These are phyloP conservation scores for Lasioglossum oenotherae DNA, from an alignment of 2,888 invertebrate species.

Conservation along the genomic window DNA sequence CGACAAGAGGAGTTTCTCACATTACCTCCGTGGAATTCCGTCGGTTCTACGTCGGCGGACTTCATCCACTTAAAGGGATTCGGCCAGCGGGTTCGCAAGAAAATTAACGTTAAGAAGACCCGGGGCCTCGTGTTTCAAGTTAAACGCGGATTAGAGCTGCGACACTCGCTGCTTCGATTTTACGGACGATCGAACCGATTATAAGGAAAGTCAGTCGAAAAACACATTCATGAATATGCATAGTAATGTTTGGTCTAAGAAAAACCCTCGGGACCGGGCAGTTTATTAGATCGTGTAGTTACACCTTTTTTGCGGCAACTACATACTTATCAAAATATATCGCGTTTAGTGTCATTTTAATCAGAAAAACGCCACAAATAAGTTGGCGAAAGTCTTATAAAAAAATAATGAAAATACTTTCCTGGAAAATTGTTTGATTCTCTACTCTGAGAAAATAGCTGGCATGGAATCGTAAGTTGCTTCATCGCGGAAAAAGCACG, in stretches of 20 bases:
- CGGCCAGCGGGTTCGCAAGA: slow-evolving; percentile 8
- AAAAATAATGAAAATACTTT: background rate
- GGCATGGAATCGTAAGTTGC: slow-evolving; percentile 34
- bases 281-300: too few species aligned
- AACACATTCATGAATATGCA: background rate
- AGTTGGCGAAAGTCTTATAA: too few species aligned
- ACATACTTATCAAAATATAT: too few species aligned
- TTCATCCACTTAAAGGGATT: slow-evolving; percentile 49
- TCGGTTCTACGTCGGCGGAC: slow-evolving; percentile 23
- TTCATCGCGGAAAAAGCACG: slow-evolving; percentile 58
- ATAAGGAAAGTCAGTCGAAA: background rate
- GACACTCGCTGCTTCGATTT: background rate
- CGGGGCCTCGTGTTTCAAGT: background rate
- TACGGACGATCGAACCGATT: slow-evolving; percentile 20
- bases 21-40: slow-evolving; percentile 56
- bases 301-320: too few species aligned
- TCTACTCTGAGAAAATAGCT: background rate
- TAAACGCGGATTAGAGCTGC: background rate
- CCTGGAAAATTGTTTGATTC: background rate
- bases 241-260: too few species aligned
- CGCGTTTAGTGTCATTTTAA: too few species aligned
- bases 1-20: slow-evolving; percentile 64
- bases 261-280: too few species aligned
- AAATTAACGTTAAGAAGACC: slow-evolving; percentile 23
- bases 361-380: too few species aligned